Evolutionary conservation across 2,888 invertebrate genomes (phyloP).

Genomic region (Dynastes maya): DNA sequence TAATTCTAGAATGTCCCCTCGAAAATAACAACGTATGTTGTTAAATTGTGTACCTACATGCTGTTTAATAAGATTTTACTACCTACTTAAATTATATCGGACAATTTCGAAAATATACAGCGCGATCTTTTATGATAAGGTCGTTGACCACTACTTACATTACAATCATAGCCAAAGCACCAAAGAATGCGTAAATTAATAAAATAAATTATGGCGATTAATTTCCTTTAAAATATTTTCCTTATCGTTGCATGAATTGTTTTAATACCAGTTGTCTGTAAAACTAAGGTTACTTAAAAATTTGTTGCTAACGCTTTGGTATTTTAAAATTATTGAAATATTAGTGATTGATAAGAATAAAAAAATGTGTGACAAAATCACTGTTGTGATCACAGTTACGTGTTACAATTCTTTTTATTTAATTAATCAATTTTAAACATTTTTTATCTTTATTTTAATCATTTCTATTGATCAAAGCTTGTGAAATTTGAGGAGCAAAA

Average conservation of each 20-base stretch:
- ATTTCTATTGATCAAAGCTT: no score
- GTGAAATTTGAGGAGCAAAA: not conserved
- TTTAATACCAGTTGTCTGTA: no score
- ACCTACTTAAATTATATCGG: not conserved
- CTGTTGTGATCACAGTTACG: no score
- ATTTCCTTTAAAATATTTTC: no score
- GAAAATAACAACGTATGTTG: not conserved
- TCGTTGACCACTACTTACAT: not conserved
- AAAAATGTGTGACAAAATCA: not conserved
- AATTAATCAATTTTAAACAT: not conserved
- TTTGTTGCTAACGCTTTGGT: no score
- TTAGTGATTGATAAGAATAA: not conserved
- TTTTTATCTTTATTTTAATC: no score
- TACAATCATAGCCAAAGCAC: not conserved
- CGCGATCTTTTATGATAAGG: not conserved
- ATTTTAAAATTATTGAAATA: no score
- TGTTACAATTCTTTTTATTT: not conserved
- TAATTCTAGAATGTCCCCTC: conserved; percentile 1
- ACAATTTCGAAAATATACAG: not conserved
- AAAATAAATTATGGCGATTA: no score
- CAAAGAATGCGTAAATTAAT: no score
- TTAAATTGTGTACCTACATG: not conserved
- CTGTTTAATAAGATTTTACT: not conserved
- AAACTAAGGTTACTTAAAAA: no score
- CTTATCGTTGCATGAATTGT: no score